Percentiles rank a stretch among this genome's conserved stretches.
phyloP scores from a whole-genome alignment of 2,797 vertebrate genomes.

The Threskiornis aethiopicus region DNA sequence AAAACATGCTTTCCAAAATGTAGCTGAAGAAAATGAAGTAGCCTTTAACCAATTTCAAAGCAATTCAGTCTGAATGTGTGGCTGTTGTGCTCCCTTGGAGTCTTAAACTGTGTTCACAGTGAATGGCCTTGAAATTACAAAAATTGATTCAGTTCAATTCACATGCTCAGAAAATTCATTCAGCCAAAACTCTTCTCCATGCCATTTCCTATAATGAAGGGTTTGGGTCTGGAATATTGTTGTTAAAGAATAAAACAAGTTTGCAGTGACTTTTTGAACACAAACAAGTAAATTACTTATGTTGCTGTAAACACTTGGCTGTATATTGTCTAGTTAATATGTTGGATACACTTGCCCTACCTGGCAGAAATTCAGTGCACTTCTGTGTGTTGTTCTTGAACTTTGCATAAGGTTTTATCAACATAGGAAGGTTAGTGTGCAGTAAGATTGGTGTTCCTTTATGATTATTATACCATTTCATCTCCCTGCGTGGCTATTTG shows the following conservation, averaged over 20 bases:
- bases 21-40: slow-evolving; percentile 7
- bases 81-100: not conserved
- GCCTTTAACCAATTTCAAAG: slow-evolving; percentile 24
- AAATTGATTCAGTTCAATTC: slow-evolving; percentile 26
- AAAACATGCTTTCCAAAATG: not conserved
- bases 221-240: not conserved
- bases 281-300: not conserved
- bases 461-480: not conserved
- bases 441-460: not conserved
- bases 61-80: not conserved
- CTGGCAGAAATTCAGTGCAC: not conserved
- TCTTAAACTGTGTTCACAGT: not conserved
- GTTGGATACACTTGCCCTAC: not conserved
- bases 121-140: slow-evolving; percentile 29
- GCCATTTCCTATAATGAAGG: not conserved
- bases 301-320: not conserved
- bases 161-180: not conserved
- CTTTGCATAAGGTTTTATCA: not conserved
- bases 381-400: not conserved
- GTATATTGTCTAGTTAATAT: not conserved
- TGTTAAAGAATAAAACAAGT: not conserved
- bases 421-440: not conserved
- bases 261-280: not conserved
- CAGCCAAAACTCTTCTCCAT: not conserved
- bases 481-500: accelerated